Percentiles rank a stretch among this genome's conserved stretches.
These are phyloP conservation scores for Synergus itoensis DNA, from an alignment of 2,888 invertebrate species.

Conservation along the genomic window DNA sequence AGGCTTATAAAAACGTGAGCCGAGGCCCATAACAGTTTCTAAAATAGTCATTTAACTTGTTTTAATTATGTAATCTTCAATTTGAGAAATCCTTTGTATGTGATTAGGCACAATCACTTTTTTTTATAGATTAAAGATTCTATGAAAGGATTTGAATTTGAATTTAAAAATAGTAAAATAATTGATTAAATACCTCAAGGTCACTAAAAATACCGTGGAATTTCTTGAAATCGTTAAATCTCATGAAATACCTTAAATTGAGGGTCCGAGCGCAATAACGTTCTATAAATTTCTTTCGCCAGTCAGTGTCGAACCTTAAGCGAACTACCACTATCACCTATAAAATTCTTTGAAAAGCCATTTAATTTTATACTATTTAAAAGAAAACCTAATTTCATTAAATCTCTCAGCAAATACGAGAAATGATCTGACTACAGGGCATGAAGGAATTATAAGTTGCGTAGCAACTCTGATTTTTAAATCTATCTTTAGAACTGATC, in stretches of 20 bases:
- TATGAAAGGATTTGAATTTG: background rate
- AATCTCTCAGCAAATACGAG: background rate
- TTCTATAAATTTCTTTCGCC: too few relatives aligned
- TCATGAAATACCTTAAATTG: too few relatives aligned
- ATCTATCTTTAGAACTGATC: background rate
- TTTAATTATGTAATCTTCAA: background rate
- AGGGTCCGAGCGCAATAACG: too few relatives aligned
- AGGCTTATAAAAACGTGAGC: background rate
- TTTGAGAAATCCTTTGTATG: background rate
- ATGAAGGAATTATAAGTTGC: background rate
- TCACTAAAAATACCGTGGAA: too few relatives aligned
- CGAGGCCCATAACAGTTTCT: background rate
- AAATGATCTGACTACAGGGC: background rate
- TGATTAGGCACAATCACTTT: background rate
- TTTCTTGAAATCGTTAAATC: too few relatives aligned
- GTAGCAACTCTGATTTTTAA: background rate
- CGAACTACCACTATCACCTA: too few relatives aligned
- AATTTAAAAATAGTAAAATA: too few relatives aligned
- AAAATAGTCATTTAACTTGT: background rate
- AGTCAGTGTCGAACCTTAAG: too few relatives aligned
- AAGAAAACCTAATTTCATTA: background rate
- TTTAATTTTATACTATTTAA: background rate
- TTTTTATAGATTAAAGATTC: background rate
- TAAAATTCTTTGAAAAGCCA: too few relatives aligned
- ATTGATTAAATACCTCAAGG: too few relatives aligned